Conservation (phyloP, 2,797 vertebrate species). For the Cirrhinus mrigala region DNA sequence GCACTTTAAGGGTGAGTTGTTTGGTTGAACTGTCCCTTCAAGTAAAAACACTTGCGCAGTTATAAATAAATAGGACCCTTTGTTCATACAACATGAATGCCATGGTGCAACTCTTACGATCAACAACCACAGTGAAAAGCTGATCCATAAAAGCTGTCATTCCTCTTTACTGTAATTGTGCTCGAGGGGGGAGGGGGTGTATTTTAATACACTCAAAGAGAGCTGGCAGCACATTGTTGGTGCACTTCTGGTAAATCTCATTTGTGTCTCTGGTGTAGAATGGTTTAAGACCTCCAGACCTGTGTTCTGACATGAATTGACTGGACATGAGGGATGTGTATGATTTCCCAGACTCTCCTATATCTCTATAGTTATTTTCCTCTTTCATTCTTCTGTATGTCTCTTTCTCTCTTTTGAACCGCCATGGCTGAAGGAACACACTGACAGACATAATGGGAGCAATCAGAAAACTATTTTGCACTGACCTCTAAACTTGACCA, state of each 20-base stretch:
- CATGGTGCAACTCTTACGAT: not conserved
- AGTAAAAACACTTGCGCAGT: not conserved
- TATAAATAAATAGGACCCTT: not conserved
- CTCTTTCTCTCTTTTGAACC: not conserved
- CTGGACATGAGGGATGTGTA: conserved; percentile 27
- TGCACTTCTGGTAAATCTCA: conserved; percentile 38
- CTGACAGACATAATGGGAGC: conserved; percentile 6
- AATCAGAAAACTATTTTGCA: conserved; percentile 36
- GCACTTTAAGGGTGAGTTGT: not conserved
- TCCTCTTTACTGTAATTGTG: conserved; percentile 39
- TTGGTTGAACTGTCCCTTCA: not conserved
- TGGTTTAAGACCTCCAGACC: conserved; percentile 35
- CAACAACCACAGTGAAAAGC: conserved; percentile 1
- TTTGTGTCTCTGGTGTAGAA: conserved; percentile 49
- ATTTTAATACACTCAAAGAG: conserved; percentile 36
- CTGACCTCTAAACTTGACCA: conserved; percentile 27
- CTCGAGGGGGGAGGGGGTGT: conserved; percentile 10
- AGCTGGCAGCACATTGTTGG: conserved; percentile 40
- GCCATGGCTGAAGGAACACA: conserved; percentile 12
- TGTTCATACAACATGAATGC: not conserved
- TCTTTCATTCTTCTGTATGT: conserved; percentile 22
- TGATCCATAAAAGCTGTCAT: conserved; percentile 31
- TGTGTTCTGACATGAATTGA: conserved; percentile 26
- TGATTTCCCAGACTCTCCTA: conserved; percentile 3
- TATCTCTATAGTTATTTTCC: not conserved